Evolutionary conservation across 2,888 invertebrate genomes (phyloP).

Genomic region (Machimus atricapillus): DNA sequence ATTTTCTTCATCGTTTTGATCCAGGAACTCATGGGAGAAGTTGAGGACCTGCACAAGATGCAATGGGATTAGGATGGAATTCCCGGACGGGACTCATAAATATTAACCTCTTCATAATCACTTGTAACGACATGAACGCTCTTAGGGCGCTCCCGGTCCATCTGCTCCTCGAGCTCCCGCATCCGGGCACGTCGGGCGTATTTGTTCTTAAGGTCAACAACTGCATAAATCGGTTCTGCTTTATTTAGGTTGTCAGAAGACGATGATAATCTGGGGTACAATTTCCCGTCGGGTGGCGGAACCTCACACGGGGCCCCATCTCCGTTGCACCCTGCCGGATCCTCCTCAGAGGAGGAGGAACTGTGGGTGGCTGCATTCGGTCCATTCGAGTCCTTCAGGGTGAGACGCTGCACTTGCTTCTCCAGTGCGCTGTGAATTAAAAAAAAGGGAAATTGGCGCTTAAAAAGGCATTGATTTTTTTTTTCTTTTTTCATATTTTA

Average conservation of each 20-base stretch:
- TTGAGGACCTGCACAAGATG: conserved; percentile 50
- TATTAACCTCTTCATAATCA: conserved; percentile 52
- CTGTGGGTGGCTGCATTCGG: background rate
- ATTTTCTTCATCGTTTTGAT: conserved; percentile 50
- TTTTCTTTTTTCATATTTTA: background rate
- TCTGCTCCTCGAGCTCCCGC: conserved; percentile 48
- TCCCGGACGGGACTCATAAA: conserved; percentile 28
- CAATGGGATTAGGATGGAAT: background rate
- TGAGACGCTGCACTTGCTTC: conserved; percentile 52
- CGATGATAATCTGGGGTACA: conserved; percentile 41
- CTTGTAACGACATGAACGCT: conserved; percentile 49
- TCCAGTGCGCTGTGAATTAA: conserved; percentile 46
- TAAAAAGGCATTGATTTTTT: conserved; percentile 12
- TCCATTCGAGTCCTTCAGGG: conserved; percentile 51
- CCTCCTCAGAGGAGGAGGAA: background rate
- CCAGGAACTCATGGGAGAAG: conserved; percentile 46
- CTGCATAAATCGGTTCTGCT: conserved; percentile 55
- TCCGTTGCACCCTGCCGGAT: background rate
- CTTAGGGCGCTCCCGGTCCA: conserved; percentile 45
- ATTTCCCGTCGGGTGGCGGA: conserved; percentile 8
- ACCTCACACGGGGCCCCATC: conserved; percentile 11
- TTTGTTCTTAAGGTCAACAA: conserved; percentile 55
- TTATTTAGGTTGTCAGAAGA: conserved; percentile 46
- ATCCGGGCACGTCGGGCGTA: conserved; percentile 52
- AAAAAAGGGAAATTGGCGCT: conserved; percentile 17